Conservation (phyloP, 1,140 invertebrate species). For the Micrasema longulum region DNA sequence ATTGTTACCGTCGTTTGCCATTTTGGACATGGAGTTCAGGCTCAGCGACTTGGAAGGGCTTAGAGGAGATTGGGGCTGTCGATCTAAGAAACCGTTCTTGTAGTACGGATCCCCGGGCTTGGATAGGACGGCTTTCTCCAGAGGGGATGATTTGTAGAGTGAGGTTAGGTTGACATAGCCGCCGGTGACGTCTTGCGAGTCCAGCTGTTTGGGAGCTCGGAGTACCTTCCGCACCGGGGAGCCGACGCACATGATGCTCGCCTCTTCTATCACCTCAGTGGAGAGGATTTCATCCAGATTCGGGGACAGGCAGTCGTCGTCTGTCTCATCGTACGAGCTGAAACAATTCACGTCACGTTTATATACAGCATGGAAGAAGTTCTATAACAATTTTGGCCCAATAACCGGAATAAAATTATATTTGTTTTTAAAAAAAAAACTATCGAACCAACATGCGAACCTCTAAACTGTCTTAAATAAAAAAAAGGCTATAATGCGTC, state of each 20-base stretch:
- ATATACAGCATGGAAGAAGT: too few species aligned
- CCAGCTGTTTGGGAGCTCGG: conserved; percentile 34
- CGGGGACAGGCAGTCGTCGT: conserved; percentile 73
- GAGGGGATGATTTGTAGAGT: conserved; percentile 59
- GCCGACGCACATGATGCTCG: conserved; percentile 58
- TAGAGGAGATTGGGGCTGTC: conserved; percentile 59
- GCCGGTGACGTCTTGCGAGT: conserved; percentile 49
- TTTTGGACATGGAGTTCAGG: conserved; percentile 64
- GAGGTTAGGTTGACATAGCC: conserved; percentile 66
- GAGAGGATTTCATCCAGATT: conserved; percentile 72
- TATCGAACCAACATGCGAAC: background rate
- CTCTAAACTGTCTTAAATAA: background rate
- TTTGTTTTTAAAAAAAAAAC: background rate
- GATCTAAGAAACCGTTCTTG: conserved; percentile 59
- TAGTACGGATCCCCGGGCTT: conserved; percentile 55
- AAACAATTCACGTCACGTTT: background rate
- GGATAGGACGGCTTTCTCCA: conserved; percentile 57
- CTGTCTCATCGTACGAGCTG: conserved; percentile 76
- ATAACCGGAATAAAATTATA: background rate
- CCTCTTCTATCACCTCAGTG: conserved; percentile 65
- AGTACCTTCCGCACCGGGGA: conserved; percentile 9
- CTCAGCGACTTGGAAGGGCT: conserved; percentile 58
- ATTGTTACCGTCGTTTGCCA: conserved; percentile 63
- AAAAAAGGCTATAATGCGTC: too few species aligned
- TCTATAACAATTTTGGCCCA: background rate